Evolutionary conservation across 2,113 vertebrate genomes (phyloP).

Genomic region (Gadus chalcogrammus): DNA sequence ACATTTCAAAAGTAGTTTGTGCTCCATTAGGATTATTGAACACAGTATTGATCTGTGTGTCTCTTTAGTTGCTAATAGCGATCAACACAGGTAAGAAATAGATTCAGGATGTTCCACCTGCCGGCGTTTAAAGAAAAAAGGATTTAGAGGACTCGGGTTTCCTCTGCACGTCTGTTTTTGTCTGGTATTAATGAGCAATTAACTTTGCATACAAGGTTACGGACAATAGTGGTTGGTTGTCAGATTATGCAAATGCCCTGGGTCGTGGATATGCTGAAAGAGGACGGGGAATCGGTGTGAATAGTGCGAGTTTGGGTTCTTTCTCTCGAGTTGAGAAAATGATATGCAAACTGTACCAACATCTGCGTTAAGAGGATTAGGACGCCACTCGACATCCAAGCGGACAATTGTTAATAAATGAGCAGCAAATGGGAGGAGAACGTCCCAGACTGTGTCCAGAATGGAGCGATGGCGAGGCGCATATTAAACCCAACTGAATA

Average conservation of each 20-base stretch:
- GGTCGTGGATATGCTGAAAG: constrained; percentile 52
- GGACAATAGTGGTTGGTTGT: constrained; percentile 64
- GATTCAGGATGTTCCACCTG: constrained; percentile 45
- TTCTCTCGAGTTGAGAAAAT: constrained; percentile 63
- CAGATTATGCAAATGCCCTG: constrained; percentile 70
- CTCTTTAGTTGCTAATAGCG: no score
- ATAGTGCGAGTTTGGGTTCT: constrained; percentile 57
- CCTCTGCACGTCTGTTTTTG: constrained; percentile 67
- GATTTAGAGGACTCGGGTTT: constrained; percentile 50
- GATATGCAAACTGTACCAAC: constrained; percentile 73
- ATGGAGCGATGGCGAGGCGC: no score
- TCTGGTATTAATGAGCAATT: constrained; percentile 73
- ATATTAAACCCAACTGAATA: no score
- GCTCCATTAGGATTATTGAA: no score
- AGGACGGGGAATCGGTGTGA: constrained; percentile 51
- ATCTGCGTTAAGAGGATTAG: constrained; percentile 72
- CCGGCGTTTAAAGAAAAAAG: constrained; percentile 34
- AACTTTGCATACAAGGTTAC: constrained; percentile 72
- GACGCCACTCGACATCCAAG: constrained; percentile 64
- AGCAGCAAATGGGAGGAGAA: constrained; percentile 36
- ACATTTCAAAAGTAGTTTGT: no score
- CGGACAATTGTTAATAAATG: constrained; percentile 62
- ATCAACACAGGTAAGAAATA: constrained; percentile 22
- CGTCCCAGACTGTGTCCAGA: constrained; percentile 12
- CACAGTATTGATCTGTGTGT: no score